Conservation (phyloP, 2,888 invertebrate genomes). For the Endomychus coccineus region DNA sequence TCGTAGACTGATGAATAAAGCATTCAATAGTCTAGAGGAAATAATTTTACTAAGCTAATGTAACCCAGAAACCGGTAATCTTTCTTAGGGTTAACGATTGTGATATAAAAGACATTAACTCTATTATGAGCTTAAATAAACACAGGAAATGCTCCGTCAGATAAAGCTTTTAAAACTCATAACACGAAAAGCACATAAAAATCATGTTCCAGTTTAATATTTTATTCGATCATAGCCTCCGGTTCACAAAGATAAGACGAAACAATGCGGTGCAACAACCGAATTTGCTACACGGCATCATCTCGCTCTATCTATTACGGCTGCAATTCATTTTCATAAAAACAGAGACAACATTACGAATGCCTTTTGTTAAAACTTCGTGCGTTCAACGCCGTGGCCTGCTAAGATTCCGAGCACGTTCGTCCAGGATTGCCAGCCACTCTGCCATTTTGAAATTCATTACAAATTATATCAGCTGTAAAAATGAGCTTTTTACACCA, state of each 20-base stretch:
- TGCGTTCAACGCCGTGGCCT: slow-evolving; percentile 26
- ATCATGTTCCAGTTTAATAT: slow-evolving; percentile 44
- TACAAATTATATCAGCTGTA: slow-evolving; percentile 44
- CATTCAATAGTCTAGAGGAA: too few relatives aligned
- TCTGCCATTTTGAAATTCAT: slow-evolving; percentile 44
- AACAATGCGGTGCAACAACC: slow-evolving; percentile 28
- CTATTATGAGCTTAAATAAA: too few relatives aligned
- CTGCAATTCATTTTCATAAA: background rate
- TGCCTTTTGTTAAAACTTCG: slow-evolving; percentile 23
- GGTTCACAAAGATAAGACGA: slow-evolving; percentile 38
- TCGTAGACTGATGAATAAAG: too few relatives aligned
- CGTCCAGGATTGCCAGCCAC: slow-evolving; percentile 41
- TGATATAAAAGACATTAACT: too few relatives aligned
- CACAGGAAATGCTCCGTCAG: slow-evolving; percentile 26
- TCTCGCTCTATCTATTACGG: background rate
- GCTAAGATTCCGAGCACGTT: slow-evolving; percentile 41
- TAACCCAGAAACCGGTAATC: too few relatives aligned
- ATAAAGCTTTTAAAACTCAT: slow-evolving; percentile 40
- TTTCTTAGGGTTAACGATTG: too few relatives aligned
- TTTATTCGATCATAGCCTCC: slow-evolving; percentile 43
- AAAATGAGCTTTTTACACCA: slow-evolving; percentile 37
- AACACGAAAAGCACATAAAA: slow-evolving; percentile 43
- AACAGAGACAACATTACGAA: slow-evolving; percentile 3
- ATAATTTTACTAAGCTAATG: too few relatives aligned
- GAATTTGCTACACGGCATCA: slow-evolving; percentile 11